phyloP scores from a whole-genome alignment of 2,888 invertebrate genomes.

The Notocelia uddmanniana region DNA sequence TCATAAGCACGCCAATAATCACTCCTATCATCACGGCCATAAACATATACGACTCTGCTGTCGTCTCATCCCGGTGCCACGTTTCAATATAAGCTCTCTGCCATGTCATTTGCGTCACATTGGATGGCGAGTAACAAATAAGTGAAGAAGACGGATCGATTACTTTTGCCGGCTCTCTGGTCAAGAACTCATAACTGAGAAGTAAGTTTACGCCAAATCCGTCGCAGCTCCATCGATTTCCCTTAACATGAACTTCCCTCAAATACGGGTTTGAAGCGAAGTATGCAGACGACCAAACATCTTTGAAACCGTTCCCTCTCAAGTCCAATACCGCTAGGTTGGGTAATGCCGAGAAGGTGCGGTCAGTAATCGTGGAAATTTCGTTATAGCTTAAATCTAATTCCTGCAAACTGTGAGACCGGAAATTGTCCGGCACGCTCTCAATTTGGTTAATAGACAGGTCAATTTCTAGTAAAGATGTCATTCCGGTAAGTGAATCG shows the following conservation, averaged over 20 bases:
- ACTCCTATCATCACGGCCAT: slow-evolving; percentile 83
- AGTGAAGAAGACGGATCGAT: slow-evolving; percentile 73
- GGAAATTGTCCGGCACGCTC: slow-evolving; percentile 85
- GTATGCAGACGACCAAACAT: slow-evolving; percentile 85
- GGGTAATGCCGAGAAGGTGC: slow-evolving; percentile 87
- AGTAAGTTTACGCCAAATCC: slow-evolving; percentile 86
- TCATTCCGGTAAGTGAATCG: slow-evolving; percentile 83
- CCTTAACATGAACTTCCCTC: slow-evolving; percentile 86
- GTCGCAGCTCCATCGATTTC: slow-evolving; percentile 92
- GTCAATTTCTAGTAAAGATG: slow-evolving; percentile 86
- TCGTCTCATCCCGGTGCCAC: slow-evolving; percentile 83
- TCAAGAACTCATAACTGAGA: slow-evolving; percentile 87
- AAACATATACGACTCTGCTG: slow-evolving; percentile 81
- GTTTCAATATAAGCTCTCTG: slow-evolving; percentile 87
- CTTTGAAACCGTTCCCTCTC: slow-evolving; percentile 90
- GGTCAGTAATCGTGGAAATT: slow-evolving; percentile 86
- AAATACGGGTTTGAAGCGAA: slow-evolving; percentile 87
- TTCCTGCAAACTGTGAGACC: slow-evolving; percentile 86
- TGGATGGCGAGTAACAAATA: slow-evolving; percentile 89
- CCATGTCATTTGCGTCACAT: slow-evolving; percentile 89
- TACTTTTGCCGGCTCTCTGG: slow-evolving; percentile 82
- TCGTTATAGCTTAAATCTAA: slow-evolving; percentile 87
- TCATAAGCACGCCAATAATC: slow-evolving; percentile 83
- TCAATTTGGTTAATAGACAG: slow-evolving; percentile 89
- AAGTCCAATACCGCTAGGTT: slow-evolving; percentile 88